phyloP scores from a whole-genome alignment of 2,888 invertebrate genomes.

The Miltochrista miniata region DNA sequence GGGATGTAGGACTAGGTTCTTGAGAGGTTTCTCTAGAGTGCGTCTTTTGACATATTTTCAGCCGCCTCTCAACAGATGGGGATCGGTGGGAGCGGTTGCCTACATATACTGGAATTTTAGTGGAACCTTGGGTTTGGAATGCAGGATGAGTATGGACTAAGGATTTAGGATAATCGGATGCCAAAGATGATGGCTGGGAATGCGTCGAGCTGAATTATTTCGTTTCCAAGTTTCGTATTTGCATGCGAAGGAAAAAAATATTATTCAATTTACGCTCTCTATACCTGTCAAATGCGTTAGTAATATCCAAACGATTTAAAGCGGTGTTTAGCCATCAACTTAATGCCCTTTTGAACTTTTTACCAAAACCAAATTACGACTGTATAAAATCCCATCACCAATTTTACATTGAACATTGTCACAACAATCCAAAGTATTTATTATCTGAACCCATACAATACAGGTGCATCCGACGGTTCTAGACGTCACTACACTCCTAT shows the following conservation, averaged over 20 bases:
- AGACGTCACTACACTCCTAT: slow-evolving; percentile 53
- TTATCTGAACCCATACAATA: slow-evolving; percentile 42
- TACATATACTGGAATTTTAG: slow-evolving; percentile 89
- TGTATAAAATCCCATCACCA: slow-evolving; percentile 22
- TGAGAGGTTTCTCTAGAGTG: slow-evolving; percentile 71
- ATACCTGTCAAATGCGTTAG: slow-evolving; percentile 42
- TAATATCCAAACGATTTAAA: slow-evolving; percentile 47
- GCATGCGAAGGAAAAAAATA: slow-evolving; percentile 76
- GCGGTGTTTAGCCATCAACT: slow-evolving; percentile 39
- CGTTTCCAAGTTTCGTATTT: slow-evolving; percentile 65
- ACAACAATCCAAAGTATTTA: slow-evolving; percentile 24
- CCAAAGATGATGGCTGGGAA: slow-evolving; percentile 82
- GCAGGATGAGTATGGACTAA: slow-evolving; percentile 80
- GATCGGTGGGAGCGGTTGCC: slow-evolving; percentile 85
- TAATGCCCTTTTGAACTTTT: slow-evolving; percentile 41
- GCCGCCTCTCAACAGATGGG: slow-evolving; percentile 72
- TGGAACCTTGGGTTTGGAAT: slow-evolving; percentile 85
- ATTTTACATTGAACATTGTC: slow-evolving; percentile 21
- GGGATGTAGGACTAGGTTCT: slow-evolving; percentile 77
- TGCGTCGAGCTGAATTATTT: slow-evolving; percentile 76
- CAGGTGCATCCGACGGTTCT: slow-evolving; percentile 48
- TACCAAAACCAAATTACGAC: slow-evolving; percentile 20
- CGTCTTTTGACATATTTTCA: slow-evolving; percentile 60
- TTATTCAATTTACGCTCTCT: slow-evolving; percentile 42
- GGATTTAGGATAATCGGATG: slow-evolving; percentile 76